These are phyloP conservation scores for Doris montereyensis DNA, from an alignment of 2,888 invertebrate species.

Conservation along the genomic window DNA sequence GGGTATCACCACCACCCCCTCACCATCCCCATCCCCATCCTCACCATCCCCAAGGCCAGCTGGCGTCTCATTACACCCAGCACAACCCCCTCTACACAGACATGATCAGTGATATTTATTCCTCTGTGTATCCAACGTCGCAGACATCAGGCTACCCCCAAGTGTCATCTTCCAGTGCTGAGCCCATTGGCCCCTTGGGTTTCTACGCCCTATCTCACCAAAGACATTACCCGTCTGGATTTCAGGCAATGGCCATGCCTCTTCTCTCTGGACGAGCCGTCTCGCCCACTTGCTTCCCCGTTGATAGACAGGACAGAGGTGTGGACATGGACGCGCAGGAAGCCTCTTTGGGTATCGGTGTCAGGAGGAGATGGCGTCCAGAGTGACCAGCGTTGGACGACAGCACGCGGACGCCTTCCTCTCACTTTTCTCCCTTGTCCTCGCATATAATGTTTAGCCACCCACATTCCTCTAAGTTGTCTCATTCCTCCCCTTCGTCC, in stretches of 20 bases:
- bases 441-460: neutral
- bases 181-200: neutral
- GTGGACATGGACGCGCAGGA: no score
- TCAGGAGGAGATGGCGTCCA: no score
- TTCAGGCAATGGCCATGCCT: slow-evolving; percentile 30
- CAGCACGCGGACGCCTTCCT: no score
- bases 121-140: no score
- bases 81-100: slow-evolving; percentile 7
- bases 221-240: slow-evolving; percentile 21
- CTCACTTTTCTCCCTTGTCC: neutral
- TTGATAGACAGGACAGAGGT: no score
- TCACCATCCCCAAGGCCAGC: slow-evolving; percentile 1
- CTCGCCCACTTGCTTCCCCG: slow-evolving; percentile 35
- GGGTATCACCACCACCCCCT: slow-evolving; percentile 26
- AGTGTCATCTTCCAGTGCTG: no score
- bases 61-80: slow-evolving; percentile 5
- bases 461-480: neutral
- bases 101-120: slow-evolving; percentile 35
- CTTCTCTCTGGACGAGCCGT: slow-evolving; percentile 29
- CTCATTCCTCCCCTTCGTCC: slow-evolving; percentile 41
- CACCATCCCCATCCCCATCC: slow-evolving; percentile 26
- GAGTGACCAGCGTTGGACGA: no score
- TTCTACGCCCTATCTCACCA: neutral
- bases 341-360: no score
- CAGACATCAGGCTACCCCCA: no score